These are phyloP conservation scores for Drosophila malerkotliana DNA, from an alignment of 1,140 invertebrate genomes.

Conservation along the genomic window DNA sequence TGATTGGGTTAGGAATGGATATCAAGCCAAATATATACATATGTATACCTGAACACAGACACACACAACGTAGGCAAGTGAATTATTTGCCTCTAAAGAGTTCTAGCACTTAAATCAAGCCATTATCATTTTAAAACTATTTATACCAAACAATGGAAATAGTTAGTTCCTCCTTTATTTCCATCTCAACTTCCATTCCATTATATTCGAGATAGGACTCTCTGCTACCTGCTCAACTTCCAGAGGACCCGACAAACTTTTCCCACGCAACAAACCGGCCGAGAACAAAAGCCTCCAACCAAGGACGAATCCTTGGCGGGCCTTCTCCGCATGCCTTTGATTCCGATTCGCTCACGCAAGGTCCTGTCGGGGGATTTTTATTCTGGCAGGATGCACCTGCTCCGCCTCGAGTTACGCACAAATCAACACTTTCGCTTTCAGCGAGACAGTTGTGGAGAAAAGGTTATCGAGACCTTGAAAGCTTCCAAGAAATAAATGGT, in stretches of 20 bases:
- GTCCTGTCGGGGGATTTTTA: constrained; percentile 26
- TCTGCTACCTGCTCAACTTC: constrained; percentile 19
- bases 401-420: constrained; percentile 57
- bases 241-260: constrained; percentile 26
- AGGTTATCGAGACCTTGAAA: constrained; percentile 13
- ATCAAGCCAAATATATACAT: constrained; percentile 12
- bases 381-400: constrained; percentile 68
- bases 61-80: not conserved
- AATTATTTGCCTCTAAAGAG: not conserved
- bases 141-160: not conserved
- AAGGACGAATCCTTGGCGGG: constrained; percentile 28
- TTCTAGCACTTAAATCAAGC: no score
- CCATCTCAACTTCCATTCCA: constrained; percentile 25
- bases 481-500: constrained; percentile 27
- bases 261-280: constrained; percentile 27
- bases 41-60: not conserved
- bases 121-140: not conserved
- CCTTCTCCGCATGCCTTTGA: constrained; percentile 26
- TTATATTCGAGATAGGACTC: constrained; percentile 14
- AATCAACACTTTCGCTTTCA: constrained; percentile 77
- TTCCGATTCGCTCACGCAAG: constrained; percentile 17
- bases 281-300: constrained; percentile 19
- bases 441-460: not conserved
- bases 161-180: constrained; percentile 33
- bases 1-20: constrained; percentile 49